Base-by-base conservation (phyloP, 2,113 vertebrate species). In the Pseudois nayaur region DNA sequence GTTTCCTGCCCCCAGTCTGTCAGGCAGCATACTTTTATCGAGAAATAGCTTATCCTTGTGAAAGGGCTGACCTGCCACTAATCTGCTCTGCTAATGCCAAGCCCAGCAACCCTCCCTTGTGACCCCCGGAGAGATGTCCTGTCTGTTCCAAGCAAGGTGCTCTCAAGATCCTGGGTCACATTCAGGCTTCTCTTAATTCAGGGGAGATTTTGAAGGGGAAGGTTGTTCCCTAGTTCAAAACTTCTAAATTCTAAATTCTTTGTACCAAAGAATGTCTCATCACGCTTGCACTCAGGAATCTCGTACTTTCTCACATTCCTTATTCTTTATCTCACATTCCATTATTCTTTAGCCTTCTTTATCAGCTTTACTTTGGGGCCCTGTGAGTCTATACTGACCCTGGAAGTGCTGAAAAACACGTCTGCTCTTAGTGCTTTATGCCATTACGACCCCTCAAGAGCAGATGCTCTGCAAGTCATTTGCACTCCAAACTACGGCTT, bases 1-100 rank as follows among this genome's bases (percentile, higher is more conserved):
- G 81, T 85, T 97, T 95, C 79, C 84, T 89, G 57, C 33, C 60
- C 27, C n/a, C 45, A 74, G 52, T 91, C 91, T 91, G 43, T 91
- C 87, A 95, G 92, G 85, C 33, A 92, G 78, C 36, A 96, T 13
- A 87, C 59, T 95, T 97, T 96, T 79, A 95, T 86, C 0, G 6
- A 87, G 89, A 97, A 95, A 95, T 95, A 93, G 91, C n/a, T 94
- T 94, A 91, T 83, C 55, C 52, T 82, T 93, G 31, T 60, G n/a
- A 91, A 95, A 90, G 25, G n/a, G 33, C 50, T 97, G 93, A 84
- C 92, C 67, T 74, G 40, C 87, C 55, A 79, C n/a, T 31, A 92
- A 92, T 92, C 40, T 10, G 6, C 55, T 84, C 36, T 54, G 50
- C 13, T 88, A 17, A 14, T 6, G 19, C 3, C 36, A 2, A 36